phyloP scores from a whole-genome alignment of 23 tunicate genomes.

The Trididemnum clinides region DNA sequence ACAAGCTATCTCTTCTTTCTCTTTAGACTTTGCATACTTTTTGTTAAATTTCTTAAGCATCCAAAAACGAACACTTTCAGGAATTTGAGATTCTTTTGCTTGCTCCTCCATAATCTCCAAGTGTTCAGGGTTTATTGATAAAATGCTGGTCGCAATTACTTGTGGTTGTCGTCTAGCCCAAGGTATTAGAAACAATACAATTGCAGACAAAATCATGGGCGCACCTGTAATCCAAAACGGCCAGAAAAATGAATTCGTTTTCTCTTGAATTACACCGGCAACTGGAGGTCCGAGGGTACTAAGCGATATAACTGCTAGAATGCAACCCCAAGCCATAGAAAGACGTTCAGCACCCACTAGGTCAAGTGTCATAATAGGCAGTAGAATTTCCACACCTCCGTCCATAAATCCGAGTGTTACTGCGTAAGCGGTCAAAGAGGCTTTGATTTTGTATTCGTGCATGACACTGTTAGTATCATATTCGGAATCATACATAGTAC shows the following conservation, averaged over 20 bases:
- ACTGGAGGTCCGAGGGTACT: conserved; percentile 90
- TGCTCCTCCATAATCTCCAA: conserved; percentile 17
- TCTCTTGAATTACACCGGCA: conserved; percentile 80
- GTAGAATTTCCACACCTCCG: conserved; percentile 88
- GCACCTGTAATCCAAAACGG: conserved; percentile 84
- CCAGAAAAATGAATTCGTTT: conserved; percentile 35
- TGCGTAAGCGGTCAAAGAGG: conserved; percentile 29
- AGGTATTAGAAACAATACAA: conserved; percentile 66
- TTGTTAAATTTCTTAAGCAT: no score
- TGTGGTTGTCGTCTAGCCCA: conserved; percentile 88
- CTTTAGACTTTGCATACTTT: no score
- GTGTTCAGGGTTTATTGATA: conserved; percentile 75
- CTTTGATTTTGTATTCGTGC: neutral
- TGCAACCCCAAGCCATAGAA: conserved; percentile 93
- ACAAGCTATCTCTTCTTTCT: no score
- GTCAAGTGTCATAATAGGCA: conserved; percentile 92
- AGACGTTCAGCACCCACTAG: conserved; percentile 87
- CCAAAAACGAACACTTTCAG: no score
- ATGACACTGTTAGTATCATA: no score
- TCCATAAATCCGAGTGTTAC: conserved; percentile 65
- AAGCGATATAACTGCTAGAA: conserved; percentile 77
- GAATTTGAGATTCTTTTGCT: no score
- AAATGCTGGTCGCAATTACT: conserved; percentile 58
- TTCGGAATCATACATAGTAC: no score
- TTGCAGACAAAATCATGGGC: conserved; percentile 76